Base-by-base conservation (phyloP, 2,797 vertebrate genomes). In the Eospalax fontanierii region DNA sequence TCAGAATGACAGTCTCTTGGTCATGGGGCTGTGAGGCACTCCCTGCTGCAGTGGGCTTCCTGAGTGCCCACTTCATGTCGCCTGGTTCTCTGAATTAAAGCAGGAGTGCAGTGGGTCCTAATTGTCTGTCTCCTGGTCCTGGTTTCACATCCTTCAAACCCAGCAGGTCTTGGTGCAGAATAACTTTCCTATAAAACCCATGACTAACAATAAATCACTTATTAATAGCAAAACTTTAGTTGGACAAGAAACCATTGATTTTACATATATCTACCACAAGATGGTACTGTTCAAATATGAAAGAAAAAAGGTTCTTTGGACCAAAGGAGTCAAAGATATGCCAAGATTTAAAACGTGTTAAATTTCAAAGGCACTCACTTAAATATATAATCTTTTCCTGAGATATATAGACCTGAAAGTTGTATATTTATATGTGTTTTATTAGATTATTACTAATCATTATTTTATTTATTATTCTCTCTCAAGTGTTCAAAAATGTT, bases 271-370 rank as follows among this genome's bases (percentile, higher is more conserved):
- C 84, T 12, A 11, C 93, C 97, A 96, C 95, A 66, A 96, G 97
- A 83, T 96, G 97, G 95, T 78, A 94, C 83, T 92, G 63, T 93
- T 96, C 46, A 66, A 40, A 78, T 92, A 76, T 30, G 76, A 86
- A 85, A 93, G 70, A 50, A 70, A 86, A 75, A 40, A 57, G 30
- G 21, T 26, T 33, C 61, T 33, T 71, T 7, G 0, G 14, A 24
- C 43, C 16, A 74, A 80, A 43, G 75, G 26, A 57, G 54, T 83
- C 46, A 43, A 43, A 59, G 22, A 12, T 40, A 21, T 33, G 38
- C 18, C 61, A 33, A n/a, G 33, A 30, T 79, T 86, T 73, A 35
- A 76, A 90, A 59, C 46, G 81, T 76, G 22, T 78, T 89, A 21
- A 5, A 61, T 86, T 79, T 95, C 87, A 86, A 66, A 87, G 70